phyloP scores from a whole-genome alignment of 1,140 invertebrate genomes.

The Scaptomyza hsui region DNA sequence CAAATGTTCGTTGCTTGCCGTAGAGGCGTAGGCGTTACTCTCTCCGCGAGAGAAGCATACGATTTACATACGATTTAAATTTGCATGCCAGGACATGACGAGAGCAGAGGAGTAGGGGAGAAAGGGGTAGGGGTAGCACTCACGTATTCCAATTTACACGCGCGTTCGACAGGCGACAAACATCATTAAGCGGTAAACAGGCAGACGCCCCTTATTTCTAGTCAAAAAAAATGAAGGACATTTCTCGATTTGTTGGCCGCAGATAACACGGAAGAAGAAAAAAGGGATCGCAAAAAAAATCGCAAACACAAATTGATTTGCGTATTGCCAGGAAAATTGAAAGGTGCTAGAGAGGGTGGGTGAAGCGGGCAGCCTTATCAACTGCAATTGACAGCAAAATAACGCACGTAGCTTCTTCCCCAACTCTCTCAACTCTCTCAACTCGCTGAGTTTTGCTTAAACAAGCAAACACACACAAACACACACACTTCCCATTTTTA shows the following conservation, averaged over 20 bases:
- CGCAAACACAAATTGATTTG: constrained; percentile 57
- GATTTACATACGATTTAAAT: constrained; percentile 67
- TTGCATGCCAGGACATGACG: constrained; percentile 41
- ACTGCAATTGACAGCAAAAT: constrained; percentile 53
- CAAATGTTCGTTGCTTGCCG: constrained; percentile 33
- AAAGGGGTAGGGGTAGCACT: not conserved
- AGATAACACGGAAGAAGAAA: constrained; percentile 19
- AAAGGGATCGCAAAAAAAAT: constrained; percentile 20
- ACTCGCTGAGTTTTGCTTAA: constrained; percentile 29
- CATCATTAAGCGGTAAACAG: constrained; percentile 62
- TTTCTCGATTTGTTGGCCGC: constrained; percentile 37
- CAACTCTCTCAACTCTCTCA: not conserved
- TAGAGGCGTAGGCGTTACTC: constrained; percentile 30
- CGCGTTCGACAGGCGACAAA: constrained; percentile 58
- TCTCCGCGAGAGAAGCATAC: constrained; percentile 45
- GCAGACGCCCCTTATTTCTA: constrained; percentile 5
- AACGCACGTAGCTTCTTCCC: constrained; percentile 38
- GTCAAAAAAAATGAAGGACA: constrained; percentile 11
- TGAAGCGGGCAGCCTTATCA: constrained; percentile 6
- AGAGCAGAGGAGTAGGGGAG: not conserved
- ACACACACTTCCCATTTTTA: not conserved
- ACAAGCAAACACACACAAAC: constrained; percentile 51
- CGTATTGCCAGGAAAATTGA: constrained; percentile 25
- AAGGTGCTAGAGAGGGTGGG: constrained; percentile 20
- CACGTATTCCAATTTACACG: constrained; percentile 63